Base-by-base conservation (phyloP, 2,888 invertebrate genomes). In the Spatulosminthurus flaviceps region DNA sequence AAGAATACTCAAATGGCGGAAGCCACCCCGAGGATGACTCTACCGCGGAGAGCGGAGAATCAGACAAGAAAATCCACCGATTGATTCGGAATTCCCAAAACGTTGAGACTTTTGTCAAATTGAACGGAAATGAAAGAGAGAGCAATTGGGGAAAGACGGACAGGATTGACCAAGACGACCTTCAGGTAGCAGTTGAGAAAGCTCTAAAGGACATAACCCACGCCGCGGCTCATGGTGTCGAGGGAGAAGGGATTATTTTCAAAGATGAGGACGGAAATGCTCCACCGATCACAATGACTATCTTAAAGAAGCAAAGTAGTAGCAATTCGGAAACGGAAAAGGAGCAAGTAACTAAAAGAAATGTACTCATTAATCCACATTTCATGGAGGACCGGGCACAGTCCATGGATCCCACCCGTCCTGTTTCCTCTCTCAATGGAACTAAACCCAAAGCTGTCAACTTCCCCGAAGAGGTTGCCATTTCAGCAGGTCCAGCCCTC, bases 241-340 rank as follows among this genome's bases (percentile, higher is more conserved):
- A 43, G 5, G 26, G 24, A 22, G 64, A 61, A 29, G 64, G 29
- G 9, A 78, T 78, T 5, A 78, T 78, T 16, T 78, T 78, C 73
- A 61, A 78, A 66, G 78, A 78, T 72, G 41, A 78, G 34, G 72
- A 78, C 22, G 78, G 78, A 19, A 21, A 66, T 5, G 42, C 41
- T 21, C 78, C 78, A 22, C 78, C 78, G 19, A 72, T 78, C 28
- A 73, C 78, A 13, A 78, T 78, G 26, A 72, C 71, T 11, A 78
- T 78, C 2, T 29, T 78, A 11, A 75, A 75, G 22, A 4, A 41
- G 22, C 24, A 19, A 19, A 51, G 51, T 9, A 34, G 24, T 2
- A 13, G 1, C 28, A n/a, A 24, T 13, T 7, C 0, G 26, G 21
- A 42, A 43, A 16, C 43, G 42, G 21, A 72, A 9, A 24, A 72